phyloP scores from a whole-genome alignment of 2,113 vertebrate genomes.

The Microtus montanus region DNA sequence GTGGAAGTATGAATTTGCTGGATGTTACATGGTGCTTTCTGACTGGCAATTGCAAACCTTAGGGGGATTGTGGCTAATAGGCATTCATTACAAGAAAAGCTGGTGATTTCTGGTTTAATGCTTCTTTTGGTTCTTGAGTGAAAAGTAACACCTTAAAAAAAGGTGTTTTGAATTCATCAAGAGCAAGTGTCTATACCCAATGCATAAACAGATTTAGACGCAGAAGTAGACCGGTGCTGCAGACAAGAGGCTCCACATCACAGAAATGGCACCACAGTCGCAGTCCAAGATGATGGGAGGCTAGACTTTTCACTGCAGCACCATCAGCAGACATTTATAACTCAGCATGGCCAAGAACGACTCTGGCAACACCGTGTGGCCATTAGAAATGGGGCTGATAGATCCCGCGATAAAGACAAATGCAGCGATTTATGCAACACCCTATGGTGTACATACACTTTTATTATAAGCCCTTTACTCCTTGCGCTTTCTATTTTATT shows the following conservation, averaged over 20 bases:
- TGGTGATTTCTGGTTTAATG: background rate
- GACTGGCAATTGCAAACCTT: background rate
- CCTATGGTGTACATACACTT: background rate
- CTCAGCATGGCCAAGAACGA: background rate
- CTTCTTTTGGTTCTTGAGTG: background rate
- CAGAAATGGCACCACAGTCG: background rate
- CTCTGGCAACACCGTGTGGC: background rate
- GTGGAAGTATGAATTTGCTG: background rate
- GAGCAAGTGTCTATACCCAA: background rate
- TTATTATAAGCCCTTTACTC: background rate
- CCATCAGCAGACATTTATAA: background rate
- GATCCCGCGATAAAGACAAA: background rate
- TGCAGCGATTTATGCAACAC: background rate
- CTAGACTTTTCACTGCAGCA: background rate
- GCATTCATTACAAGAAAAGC: background rate
- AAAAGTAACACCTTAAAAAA: background rate
- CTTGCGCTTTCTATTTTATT: conserved; percentile 15
- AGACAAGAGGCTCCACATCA: background rate
- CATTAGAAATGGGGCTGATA: background rate
- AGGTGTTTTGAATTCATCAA: background rate
- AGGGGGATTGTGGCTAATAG: background rate
- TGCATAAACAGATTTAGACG: background rate
- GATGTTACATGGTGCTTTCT: conserved; percentile 18
- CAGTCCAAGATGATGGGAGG: background rate
- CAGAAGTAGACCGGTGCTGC: background rate